Evolutionary conservation across 2,113 vertebrate species (phyloP), one percentile per base, ranked within the genome.

Genomic region (Puffinus mauretanicus): DNA sequence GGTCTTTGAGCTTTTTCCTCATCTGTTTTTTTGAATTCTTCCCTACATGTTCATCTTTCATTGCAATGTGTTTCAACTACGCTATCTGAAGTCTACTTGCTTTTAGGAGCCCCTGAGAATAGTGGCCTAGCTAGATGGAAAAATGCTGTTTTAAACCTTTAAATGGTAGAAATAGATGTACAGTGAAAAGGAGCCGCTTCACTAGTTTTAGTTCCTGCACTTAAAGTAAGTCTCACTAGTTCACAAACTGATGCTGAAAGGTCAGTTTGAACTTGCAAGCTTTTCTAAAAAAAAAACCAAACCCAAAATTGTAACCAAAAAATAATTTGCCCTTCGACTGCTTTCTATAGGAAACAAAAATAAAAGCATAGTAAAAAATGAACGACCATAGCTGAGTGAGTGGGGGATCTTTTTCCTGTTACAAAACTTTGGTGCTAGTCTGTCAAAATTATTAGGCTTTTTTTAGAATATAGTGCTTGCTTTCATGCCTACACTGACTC

Each of bases 341-440:
- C 69, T 85, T 90, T 58, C 16, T 65, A 6, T 49, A 54, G 55
- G 64, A 92, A 73, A 60, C 17, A 77, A 71, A 90, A 92, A 27
- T 30, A 51, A 80, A 88, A 71, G 27, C 7, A 4, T 34, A 62
- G 49, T 82, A 10, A 83, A 54, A 25, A 51, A 22, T 13, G 10
- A 69, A n/a, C 1, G 5, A 7, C 71, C 1, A 0, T 16, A 36
- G 25, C 7, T 54, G 40, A 65, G 27, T 60, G 27, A 52, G 15
- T 65, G 40, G 55, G 38, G 46, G 64, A 60, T 71, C 36, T 13
- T 88, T 78, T 47, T 71, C 29, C 36, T 77, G 4, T 54, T 69
- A 44, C 2, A 70, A 58, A 93, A 21, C 32, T 65, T n/a, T 16
- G 21, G 19, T 81, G 17, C 19, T 34, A 52, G 26, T 77, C 8